phyloP scores from a whole-genome alignment of 1,140 invertebrate genomes.

The Coenobita brevimanus region DNA sequence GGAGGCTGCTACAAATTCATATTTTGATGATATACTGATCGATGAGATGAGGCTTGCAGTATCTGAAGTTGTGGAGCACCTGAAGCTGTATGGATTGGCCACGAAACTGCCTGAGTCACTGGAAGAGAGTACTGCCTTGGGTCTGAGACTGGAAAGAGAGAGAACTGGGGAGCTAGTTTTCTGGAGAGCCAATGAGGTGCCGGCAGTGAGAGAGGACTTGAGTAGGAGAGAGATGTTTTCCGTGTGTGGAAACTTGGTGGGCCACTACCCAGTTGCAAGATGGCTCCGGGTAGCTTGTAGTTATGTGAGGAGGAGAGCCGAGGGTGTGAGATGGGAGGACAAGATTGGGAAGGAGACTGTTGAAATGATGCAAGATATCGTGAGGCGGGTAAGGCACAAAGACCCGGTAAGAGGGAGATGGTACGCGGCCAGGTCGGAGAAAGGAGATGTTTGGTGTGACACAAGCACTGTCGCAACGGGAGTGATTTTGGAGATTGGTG shows the following conservation, averaged over 20 bases:
- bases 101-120: conserved; percentile 28
- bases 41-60: not conserved
- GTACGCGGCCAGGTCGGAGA: not conserved
- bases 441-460: conserved; percentile 37
- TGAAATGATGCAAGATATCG: conserved; percentile 20
- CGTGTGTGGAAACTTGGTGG: conserved; percentile 18
- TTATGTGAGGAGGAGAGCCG: conserved; percentile 29
- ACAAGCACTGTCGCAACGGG: conserved; percentile 12
- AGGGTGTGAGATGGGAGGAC: conserved; percentile 45
- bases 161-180: not conserved
- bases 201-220: not conserved
- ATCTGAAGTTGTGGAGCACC: not conserved
- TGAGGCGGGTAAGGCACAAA: conserved; percentile 3
- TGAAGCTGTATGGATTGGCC: not conserved
- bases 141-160: not conserved
- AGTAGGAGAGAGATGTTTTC: conserved; percentile 25
- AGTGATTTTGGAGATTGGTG: conserved; percentile 7
- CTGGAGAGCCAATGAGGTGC: conserved; percentile 3
- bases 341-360: not conserved
- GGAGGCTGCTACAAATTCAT: not conserved
- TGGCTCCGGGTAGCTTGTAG: conserved; percentile 33
- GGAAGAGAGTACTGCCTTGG: conserved; percentile 2
- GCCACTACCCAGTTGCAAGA: conserved; percentile 27
- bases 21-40: conserved; percentile 34
- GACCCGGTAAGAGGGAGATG: conserved; percentile 39